These are phyloP conservation scores for Picus viridis DNA, from an alignment of 2,797 vertebrate genomes.

Conservation along the genomic window DNA sequence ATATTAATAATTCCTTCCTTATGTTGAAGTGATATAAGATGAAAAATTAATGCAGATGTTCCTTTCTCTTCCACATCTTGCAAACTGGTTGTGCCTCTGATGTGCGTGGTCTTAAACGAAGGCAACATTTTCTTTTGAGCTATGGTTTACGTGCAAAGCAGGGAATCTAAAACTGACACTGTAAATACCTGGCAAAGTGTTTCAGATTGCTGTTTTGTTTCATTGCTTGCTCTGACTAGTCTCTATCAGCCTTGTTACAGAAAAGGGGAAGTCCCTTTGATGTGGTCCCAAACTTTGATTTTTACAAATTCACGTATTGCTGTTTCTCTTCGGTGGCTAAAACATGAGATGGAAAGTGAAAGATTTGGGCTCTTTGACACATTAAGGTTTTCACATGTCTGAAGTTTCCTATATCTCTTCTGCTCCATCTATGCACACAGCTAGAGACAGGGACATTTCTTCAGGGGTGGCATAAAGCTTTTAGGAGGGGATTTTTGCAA, in stretches of 20 bases:
- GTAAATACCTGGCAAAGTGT: conserved; percentile 3
- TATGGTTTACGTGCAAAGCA: background rate
- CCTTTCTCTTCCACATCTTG: background rate
- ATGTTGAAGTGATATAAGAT: conserved; percentile 36
- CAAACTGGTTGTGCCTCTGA: background rate
- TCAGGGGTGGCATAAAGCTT: background rate
- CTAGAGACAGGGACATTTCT: background rate
- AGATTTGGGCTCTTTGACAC: background rate
- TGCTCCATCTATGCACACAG: background rate
- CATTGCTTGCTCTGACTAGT: background rate
- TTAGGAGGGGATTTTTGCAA: background rate
- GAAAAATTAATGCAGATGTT: conserved; percentile 50
- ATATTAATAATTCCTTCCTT: conserved; percentile 60
- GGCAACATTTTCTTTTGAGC: background rate
- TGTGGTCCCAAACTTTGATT: background rate
- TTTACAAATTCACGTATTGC: accelerated
- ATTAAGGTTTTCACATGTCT: accelerated
- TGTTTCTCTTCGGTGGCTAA: background rate
- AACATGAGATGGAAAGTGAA: background rate
- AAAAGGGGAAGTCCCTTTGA: background rate
- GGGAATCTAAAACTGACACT: background rate
- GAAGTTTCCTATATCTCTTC: background rate
- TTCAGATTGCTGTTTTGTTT: background rate
- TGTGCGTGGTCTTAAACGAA: background rate
- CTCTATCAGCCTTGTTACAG: conserved; percentile 8